These are phyloP conservation scores for Protosalanx chinensis DNA, from an alignment of 2,797 vertebrate species.

Conservation along the genomic window DNA sequence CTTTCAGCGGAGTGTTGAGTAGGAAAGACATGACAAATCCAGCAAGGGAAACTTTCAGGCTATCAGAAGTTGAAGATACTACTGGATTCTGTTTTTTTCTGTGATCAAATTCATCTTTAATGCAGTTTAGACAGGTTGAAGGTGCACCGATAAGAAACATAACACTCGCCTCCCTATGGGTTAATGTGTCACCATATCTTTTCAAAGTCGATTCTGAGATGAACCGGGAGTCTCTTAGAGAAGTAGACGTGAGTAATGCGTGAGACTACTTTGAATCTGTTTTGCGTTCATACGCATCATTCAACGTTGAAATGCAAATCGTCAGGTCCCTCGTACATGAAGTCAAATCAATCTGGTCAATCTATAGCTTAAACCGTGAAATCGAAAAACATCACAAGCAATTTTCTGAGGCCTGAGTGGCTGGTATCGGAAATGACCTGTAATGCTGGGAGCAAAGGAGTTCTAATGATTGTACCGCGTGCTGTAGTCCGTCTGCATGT, in stretches of 20 bases:
- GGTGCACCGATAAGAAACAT: too few relatives aligned
- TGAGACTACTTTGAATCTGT: constrained; percentile 4
- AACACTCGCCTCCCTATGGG: too few relatives aligned
- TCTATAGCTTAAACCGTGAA: not conserved
- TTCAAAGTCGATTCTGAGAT: not conserved
- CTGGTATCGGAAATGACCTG: not conserved
- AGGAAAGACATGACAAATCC: too few relatives aligned
- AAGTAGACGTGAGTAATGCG: not conserved
- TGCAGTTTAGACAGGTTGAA: too few relatives aligned
- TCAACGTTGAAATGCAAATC: not conserved
- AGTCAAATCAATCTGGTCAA: not conserved
- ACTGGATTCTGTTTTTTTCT: too few relatives aligned
- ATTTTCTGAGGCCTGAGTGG: not conserved
- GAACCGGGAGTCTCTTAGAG: too few relatives aligned
- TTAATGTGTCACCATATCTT: too few relatives aligned
- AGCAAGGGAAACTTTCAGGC: too few relatives aligned
- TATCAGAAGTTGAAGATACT: too few relatives aligned
- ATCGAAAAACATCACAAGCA: not conserved
- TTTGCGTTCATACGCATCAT: constrained; percentile 13
- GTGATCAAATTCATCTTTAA: too few relatives aligned
- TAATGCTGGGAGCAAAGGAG: not conserved
- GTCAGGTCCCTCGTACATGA: not conserved
- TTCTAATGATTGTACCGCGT: not conserved
- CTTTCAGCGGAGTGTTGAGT: not conserved
- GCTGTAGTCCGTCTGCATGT: not conserved